These are phyloP conservation scores for Marcusenius ussheri DNA, from an alignment of 2,113 vertebrate species.

Conservation along the genomic window DNA sequence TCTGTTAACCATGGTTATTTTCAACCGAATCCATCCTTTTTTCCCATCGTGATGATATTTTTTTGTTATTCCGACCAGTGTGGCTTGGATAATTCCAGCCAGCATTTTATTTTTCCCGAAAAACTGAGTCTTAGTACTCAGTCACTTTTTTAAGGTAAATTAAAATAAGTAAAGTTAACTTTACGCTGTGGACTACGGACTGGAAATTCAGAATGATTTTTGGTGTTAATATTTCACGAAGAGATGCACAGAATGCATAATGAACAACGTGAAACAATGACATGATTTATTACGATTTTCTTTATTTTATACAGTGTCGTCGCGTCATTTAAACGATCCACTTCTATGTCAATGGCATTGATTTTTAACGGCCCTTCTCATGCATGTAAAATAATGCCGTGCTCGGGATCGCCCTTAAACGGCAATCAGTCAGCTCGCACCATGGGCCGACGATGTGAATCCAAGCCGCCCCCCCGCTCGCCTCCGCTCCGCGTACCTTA, in stretches of 20 bases:
- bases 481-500: neutral
- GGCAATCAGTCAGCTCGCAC: neutral
- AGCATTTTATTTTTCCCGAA: slow-evolving; percentile 34
- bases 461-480: neutral
- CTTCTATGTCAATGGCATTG: neutral
- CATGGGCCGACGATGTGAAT: neutral
- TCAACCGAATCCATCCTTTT: slow-evolving; percentile 52
- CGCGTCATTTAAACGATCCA: neutral
- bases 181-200: neutral
- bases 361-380: no score
- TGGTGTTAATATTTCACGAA: neutral
- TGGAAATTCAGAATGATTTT: neutral
- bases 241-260: neutral
- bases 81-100: slow-evolving; percentile 40
- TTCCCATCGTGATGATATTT: slow-evolving; percentile 17
- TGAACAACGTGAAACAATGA: neutral
- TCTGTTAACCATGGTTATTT: slow-evolving; percentile 57
- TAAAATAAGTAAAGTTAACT: neutral
- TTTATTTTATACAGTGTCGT: neutral
- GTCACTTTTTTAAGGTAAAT: neutral
- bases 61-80: slow-evolving; percentile 35
- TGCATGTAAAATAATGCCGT: neutral
- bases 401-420: neutral
- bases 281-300: neutral
- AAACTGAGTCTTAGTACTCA: neutral